Evolutionary conservation across 2,888 invertebrate genomes (phyloP), one percentile per base, ranked within the genome.

Genomic region (Tetranychus truncatus): DNA sequence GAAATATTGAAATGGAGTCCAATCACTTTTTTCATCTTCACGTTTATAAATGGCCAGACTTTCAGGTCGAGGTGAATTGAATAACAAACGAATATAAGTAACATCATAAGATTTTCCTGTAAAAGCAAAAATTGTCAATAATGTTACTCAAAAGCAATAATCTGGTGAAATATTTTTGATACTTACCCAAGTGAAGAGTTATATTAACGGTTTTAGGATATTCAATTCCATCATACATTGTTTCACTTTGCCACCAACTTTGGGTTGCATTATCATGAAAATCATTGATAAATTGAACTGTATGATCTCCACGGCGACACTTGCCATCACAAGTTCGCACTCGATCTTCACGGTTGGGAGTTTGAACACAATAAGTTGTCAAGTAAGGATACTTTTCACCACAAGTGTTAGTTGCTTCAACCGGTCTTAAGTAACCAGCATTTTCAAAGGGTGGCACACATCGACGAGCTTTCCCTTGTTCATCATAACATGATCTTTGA

Each of bases 201-300:
- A 99, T 85, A 83, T 96, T 96, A 80, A 99, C 95, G 83, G 89
- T 89, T 81, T 88, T 89, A 0, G 95, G 94, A 82, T 90, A 91
- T 82, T 94, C 92, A 75, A 95, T 89, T 45, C 89, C 91, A 81
- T 97, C 94, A 81, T 87, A 88, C 94, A 99, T 95, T 3, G 99
- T 97, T 82, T 96, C 95, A 0, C 95, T 95, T 82, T 95, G 95
- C 95, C 95, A 95, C 92, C 93, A 95, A 0, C 95, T 93, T 79
- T 90, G 89, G 81, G 91, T 91, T 79, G 91, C 90, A 78, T 89
- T 89, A 82, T 91, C 91, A 82, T 95, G 92, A 81, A 91, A 87
- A 83, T 99, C 97, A 4, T 96, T 97, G 80, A 97, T 86, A 83
- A 87, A 92, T 74, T 86, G 83, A 20, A 91, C 85, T 72, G 88